These are phyloP conservation scores for Corynorhinus townsendii DNA, from an alignment of 2,113 vertebrate species.

Conservation along the genomic window DNA sequence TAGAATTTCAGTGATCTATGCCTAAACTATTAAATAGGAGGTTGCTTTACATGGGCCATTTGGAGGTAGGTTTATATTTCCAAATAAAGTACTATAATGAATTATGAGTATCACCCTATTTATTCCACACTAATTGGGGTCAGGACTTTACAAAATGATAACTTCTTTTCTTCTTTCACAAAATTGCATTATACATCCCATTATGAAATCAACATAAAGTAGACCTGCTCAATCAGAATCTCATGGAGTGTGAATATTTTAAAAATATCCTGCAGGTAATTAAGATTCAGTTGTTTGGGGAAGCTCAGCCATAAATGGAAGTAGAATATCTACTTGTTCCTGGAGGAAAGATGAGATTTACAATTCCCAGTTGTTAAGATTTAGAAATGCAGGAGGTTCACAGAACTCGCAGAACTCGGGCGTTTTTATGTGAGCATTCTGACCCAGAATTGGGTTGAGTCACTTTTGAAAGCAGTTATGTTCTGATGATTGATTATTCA, in stretches of 20 bases:
- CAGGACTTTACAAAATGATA: conserved; percentile 21
- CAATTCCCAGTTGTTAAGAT: background rate
- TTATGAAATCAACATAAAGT: background rate
- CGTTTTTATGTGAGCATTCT: background rate
- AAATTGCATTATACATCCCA: background rate
- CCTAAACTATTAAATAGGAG: background rate
- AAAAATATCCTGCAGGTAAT: background rate
- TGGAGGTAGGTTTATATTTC: background rate
- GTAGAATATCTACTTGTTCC: background rate
- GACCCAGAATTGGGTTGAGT: background rate
- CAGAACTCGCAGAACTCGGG: background rate
- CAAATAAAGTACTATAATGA: background rate
- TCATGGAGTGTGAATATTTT: background rate
- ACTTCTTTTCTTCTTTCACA: background rate
- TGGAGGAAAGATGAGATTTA: background rate
- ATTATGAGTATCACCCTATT: background rate
- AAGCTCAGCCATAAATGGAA: background rate
- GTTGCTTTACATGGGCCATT: background rate
- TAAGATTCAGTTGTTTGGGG: background rate
- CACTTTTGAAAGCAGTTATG: background rate
- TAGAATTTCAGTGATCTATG: background rate
- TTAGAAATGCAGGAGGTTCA: background rate
- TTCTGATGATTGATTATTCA: conserved; percentile 14
- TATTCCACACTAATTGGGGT: background rate
- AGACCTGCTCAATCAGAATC: background rate